phyloP scores from a whole-genome alignment of 2,797 vertebrate species.

The Crotalus adamanteus region DNA sequence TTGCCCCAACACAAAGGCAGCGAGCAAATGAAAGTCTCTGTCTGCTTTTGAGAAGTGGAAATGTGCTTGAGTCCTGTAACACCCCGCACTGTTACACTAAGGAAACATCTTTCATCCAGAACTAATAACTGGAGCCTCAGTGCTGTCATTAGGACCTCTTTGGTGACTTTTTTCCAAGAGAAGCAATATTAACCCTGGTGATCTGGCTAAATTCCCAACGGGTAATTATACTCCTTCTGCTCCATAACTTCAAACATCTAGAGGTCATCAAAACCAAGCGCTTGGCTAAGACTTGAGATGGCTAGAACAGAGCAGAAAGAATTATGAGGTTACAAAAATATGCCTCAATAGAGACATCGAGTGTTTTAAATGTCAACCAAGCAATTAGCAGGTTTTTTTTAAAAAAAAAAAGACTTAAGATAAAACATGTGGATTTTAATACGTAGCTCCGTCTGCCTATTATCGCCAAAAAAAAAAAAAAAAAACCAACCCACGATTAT shows the following conservation, averaged over 20 bases:
- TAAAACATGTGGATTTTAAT: background rate
- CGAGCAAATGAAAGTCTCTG: background rate
- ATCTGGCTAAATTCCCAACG: constrained; percentile 28
- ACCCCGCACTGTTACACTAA: background rate
- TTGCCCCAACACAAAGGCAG: too few relatives aligned
- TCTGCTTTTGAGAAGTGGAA: background rate
- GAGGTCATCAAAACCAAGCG: constrained; percentile 40
- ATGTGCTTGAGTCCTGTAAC: background rate
- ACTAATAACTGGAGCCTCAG: background rate
- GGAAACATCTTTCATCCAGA: background rate
- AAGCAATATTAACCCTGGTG: constrained; percentile 21
- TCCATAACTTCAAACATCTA: constrained; percentile 34
- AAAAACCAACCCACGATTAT: background rate
- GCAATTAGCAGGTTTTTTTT: constrained; percentile 11
- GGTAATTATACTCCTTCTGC: constrained; percentile 42
- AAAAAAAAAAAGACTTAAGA: constrained; percentile 16
- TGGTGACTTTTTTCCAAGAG: background rate
- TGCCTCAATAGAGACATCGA: constrained; percentile 30
- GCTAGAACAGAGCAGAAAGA: constrained; percentile 23
- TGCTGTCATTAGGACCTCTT: background rate
- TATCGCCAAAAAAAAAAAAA: background rate
- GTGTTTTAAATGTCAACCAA: constrained; percentile 42
- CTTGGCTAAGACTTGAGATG: constrained; percentile 1
- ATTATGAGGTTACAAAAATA: constrained; percentile 43
- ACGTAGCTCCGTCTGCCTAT: background rate